phyloP scores from a whole-genome alignment of 2,888 invertebrate species.

The Slavum lentiscoides region DNA sequence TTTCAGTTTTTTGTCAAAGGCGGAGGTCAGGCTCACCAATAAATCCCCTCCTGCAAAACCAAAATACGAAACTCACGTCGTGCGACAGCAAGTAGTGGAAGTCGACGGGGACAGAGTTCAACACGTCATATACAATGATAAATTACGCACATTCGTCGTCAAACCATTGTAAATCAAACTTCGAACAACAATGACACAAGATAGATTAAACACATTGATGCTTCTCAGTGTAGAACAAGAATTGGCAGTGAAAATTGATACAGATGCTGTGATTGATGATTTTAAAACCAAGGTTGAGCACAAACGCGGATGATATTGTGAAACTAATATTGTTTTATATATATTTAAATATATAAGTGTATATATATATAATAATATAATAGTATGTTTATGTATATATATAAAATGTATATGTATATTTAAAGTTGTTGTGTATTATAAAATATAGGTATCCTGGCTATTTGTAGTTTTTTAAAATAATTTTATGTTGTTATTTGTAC shows the following conservation, averaged over 20 bases:
- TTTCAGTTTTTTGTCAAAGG: constrained; percentile 81
- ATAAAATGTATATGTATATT: not conserved
- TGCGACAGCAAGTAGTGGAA: too few species aligned
- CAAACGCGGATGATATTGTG: not conserved
- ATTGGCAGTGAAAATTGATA: too few species aligned
- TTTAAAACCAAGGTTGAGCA: not conserved
- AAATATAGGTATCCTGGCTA: too few species aligned
- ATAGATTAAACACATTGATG: too few species aligned
- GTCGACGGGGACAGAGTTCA: too few species aligned
- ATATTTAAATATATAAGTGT: too few species aligned
- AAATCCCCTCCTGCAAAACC: constrained; percentile 76
- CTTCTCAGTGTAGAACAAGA: too few species aligned
- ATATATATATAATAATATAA: not conserved
- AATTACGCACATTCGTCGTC: not conserved
- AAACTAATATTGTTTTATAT: not conserved
- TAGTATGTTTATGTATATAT: not conserved
- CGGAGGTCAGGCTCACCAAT: constrained; percentile 79
- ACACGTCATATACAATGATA: not conserved
- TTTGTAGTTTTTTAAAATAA: too few species aligned
- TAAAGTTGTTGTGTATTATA: too few species aligned
- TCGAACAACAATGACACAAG: too few species aligned
- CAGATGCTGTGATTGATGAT: not conserved
- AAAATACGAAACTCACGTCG: constrained; percentile 58
- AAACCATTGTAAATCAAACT: constrained; percentile 15
- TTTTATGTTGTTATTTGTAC: too few species aligned